Percentiles rank a stretch among this genome's conserved stretches.
Evolutionary conservation across 1,140 invertebrate species (phyloP).

Genomic region (Cotesia glomerata): DNA sequence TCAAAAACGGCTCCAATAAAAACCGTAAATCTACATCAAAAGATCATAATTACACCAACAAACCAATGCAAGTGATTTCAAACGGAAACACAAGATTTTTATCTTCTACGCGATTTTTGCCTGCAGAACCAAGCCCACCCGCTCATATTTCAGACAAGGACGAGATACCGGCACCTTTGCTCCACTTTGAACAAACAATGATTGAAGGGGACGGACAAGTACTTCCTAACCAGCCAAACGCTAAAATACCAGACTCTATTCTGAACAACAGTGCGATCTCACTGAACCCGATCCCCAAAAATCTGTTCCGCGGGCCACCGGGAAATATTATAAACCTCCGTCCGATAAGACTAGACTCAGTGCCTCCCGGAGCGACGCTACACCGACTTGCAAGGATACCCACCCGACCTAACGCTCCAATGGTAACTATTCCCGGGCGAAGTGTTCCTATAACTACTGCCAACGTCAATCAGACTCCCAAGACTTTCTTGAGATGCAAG

Average conservation of each 20-base stretch:
- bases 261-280: constrained; percentile 26
- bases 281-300: constrained; percentile 42
- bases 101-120: not conserved
- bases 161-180: constrained; percentile 36
- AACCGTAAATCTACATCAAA: constrained; percentile 20
- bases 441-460: not conserved
- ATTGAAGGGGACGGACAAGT: constrained; percentile 44
- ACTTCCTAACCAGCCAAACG: not conserved
- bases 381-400: not conserved
- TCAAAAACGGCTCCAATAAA: not conserved
- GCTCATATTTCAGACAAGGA: constrained; percentile 5
- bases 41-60: not conserved
- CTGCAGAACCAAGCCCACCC: not conserved
- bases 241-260: constrained; percentile 16
- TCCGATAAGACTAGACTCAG: constrained; percentile 18
- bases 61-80: not conserved
- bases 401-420: constrained; percentile 34
- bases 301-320: constrained; percentile 38
- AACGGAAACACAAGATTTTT: constrained; percentile 10
- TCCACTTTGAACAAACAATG: constrained; percentile 51
- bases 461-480: not conserved
- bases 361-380: constrained; percentile 13
- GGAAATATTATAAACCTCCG: constrained; percentile 19
- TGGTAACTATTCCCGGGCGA: constrained; percentile 50
- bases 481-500: not conserved